Conservation (phyloP, 2,113 vertebrate species). For the Amphiprion ocellaris region DNA sequence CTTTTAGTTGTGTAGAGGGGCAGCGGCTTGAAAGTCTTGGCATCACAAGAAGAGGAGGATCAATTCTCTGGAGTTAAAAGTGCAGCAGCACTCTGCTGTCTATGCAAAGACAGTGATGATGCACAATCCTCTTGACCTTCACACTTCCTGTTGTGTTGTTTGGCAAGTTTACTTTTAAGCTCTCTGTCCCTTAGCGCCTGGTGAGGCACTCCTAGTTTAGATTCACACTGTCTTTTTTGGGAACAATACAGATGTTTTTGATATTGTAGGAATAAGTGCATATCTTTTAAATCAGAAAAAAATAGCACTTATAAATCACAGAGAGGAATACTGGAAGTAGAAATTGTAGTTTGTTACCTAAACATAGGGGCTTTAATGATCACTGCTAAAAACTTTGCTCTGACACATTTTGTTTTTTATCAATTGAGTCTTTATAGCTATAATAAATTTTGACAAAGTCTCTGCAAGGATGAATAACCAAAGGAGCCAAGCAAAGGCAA, state of each 20-base stretch:
- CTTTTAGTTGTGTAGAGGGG: constrained; percentile 55
- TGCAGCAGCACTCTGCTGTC: constrained; percentile 73
- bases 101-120: constrained; percentile 74
- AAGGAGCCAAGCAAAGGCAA: constrained; percentile 1
- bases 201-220: constrained; percentile 26
- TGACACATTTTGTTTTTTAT: neutral
- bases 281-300: constrained; percentile 10
- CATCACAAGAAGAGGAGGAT: constrained; percentile 68
- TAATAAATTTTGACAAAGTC: neutral
- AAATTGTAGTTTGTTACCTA: neutral
- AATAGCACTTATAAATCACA: neutral
- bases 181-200: constrained; percentile 40
- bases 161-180: constrained; percentile 73
- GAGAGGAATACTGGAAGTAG: neutral
- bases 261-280: neutral
- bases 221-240: neutral
- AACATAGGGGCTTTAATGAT: constrained; percentile 1
- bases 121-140: constrained; percentile 76
- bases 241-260: constrained; percentile 5
- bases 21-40: constrained; percentile 69
- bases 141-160: constrained; percentile 75
- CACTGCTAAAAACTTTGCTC: neutral
- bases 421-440: neutral
- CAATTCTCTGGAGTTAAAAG: constrained; percentile 76
- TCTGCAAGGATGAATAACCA: neutral